Evolutionary conservation across 2,888 invertebrate species (phyloP), one percentile per base, ranked within the genome.

Genomic region (Athalia rosae): DNA sequence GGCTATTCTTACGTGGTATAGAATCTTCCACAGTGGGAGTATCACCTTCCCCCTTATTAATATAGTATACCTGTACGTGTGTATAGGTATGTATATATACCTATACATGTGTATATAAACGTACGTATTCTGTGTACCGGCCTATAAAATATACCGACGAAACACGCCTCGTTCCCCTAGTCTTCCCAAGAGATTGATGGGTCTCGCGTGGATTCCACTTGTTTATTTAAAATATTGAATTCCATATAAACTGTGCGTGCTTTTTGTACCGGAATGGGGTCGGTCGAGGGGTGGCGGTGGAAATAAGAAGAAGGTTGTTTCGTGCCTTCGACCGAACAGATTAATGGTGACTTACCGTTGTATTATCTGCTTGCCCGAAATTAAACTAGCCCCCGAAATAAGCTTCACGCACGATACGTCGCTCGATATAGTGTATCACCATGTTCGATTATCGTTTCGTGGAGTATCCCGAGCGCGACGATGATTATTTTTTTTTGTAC

Each of bases 241-340:
- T 83, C 80, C 77, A 81, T 81, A 77, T 80, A 79, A 81, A 84
- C 81, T 79, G 81, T 77, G 77, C 81, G 78, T 76, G 69, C 79
- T 77, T 80, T 79, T 80, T 79, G 71, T 58, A 47, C 53, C 76
- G 76, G 58, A 28, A 28, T 28, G 67, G 67, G 67, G 53, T 50
- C 41, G 67, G 11, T 13, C 28, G 15, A 53, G 67, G 67, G 45
- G 77, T 47, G 13, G 15, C 48, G 48, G 48, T n/a, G 61, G 45
- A 48, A 59, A 50, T 61, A 61, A 9, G 28, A 50, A 61, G 48
- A 50, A 71, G 79, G 79, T 80, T 82, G 82, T 82, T 83, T 82
- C 84, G 84, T 84, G 82, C 81, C 84, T 80, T 79, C 80, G 82
- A 84, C 84, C 85, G 83, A 85, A 84, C 81, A 81, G 82, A 84